Conservation (phyloP, 2,113 vertebrate genomes). For the Cavia aperea region DNA sequence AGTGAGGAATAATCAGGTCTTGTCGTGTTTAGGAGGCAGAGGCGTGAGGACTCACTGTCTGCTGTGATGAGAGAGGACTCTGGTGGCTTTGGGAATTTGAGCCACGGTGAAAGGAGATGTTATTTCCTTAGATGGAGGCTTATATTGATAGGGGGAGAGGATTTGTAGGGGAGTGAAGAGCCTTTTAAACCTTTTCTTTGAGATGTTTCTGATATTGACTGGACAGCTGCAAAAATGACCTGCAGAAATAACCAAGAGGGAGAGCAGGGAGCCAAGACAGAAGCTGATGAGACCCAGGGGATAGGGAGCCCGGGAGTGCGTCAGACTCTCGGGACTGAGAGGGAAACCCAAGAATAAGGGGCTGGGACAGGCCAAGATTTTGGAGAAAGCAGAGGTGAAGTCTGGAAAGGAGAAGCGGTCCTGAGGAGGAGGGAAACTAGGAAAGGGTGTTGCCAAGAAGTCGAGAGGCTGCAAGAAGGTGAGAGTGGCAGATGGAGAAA, state of each 20-base stretch:
- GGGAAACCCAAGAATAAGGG: not conserved
- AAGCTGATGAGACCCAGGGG: not conserved
- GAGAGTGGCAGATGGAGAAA: fast-evolving
- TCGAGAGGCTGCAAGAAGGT: not conserved
- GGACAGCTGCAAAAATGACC: not conserved
- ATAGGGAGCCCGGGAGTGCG: not conserved
- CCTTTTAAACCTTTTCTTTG: not conserved
- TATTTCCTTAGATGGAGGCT: not conserved
- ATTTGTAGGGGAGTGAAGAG: not conserved
- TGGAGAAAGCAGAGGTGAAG: not conserved
- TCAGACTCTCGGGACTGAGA: no score
- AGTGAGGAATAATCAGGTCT: not conserved
- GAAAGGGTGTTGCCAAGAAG: not conserved
- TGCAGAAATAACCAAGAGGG: not conserved
- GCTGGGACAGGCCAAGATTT: not conserved
- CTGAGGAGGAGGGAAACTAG: not conserved
- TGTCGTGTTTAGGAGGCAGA: not conserved
- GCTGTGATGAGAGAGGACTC: not conserved
- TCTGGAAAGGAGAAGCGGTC: not conserved
- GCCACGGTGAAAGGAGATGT: no score
- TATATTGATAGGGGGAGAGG: not conserved
- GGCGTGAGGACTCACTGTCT: not conserved
- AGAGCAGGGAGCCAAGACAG: not conserved
- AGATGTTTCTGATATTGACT: not conserved
- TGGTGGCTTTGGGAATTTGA: not conserved